Percentiles rank a stretch among this genome's conserved stretches.
Conservation (phyloP, 2,113 vertebrate genomes). For the Siniperca knerii region DNA sequence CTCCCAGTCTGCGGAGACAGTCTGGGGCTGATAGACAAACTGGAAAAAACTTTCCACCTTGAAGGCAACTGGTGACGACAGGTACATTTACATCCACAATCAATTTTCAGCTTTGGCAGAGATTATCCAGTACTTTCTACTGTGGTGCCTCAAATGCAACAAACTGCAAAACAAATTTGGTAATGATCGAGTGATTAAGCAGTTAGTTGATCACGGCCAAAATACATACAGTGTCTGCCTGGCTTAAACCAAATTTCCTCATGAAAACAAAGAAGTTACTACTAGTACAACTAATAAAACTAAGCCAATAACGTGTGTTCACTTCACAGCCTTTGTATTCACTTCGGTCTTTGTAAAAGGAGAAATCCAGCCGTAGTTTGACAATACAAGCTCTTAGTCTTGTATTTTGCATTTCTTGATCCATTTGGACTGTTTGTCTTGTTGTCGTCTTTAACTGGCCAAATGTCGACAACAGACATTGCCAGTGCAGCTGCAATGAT, state of each 20-base stretch:
- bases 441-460: neutral
- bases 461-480: neutral
- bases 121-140: too few species aligned
- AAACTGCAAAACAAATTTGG: too few species aligned
- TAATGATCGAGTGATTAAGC: too few species aligned
- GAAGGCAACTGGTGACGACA: neutral
- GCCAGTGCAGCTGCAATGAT: conserved; percentile 30
- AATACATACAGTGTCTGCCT: neutral
- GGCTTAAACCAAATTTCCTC: neutral
- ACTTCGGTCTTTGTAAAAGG: neutral
- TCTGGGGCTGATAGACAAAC: conserved; percentile 3
- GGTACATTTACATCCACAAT: too few species aligned
- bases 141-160: too few species aligned
- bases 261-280: neutral
- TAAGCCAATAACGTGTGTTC: neutral
- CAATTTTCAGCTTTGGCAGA: too few species aligned
- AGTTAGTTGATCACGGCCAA: too few species aligned
- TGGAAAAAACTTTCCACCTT: neutral
- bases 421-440: neutral
- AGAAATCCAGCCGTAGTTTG: neutral
- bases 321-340: neutral
- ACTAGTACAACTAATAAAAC: neutral
- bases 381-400: neutral
- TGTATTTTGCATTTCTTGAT: neutral
- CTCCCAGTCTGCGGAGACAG: neutral